Conservation (phyloP, 2,888 invertebrate species). For the Sinodicranocentrus sp. region DNA sequence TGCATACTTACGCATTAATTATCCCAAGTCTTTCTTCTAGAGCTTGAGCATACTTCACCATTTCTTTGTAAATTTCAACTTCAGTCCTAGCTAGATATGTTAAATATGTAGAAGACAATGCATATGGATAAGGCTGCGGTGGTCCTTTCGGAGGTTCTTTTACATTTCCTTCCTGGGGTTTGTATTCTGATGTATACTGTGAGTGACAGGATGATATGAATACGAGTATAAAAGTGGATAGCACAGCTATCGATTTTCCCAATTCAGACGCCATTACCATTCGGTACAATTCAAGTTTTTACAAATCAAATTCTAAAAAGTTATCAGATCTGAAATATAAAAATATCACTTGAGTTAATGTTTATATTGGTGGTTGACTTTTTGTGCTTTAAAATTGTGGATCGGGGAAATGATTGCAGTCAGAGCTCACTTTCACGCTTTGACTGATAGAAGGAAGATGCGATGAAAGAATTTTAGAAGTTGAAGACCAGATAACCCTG, state of each 20-base stretch:
- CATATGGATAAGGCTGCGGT: slow-evolving; percentile 72
- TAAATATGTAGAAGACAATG: slow-evolving; percentile 74
- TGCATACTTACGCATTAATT: slow-evolving; percentile 70
- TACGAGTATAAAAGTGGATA: slow-evolving; percentile 14
- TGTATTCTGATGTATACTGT: slow-evolving; percentile 57
- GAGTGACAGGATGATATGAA: slow-evolving; percentile 39
- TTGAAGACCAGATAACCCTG: neutral
- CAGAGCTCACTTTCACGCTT: neutral
- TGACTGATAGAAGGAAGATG: neutral
- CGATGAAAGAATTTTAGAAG: neutral
- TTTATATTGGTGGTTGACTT: too few species aligned
- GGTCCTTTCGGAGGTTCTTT: slow-evolving; percentile 60
- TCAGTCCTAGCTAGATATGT: slow-evolving; percentile 74
- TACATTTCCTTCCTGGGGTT: slow-evolving; percentile 35
- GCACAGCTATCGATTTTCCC: neutral
- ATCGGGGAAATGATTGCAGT: too few species aligned
- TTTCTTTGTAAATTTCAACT: slow-evolving; percentile 69
- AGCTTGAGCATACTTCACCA: slow-evolving; percentile 70
- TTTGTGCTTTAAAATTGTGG: too few species aligned
- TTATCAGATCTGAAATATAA: too few species aligned
- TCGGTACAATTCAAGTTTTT: neutral
- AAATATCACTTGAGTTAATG: too few species aligned
- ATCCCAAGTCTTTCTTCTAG: slow-evolving; percentile 72
- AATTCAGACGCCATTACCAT: neutral
- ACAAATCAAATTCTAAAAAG: too few species aligned